Evolutionary conservation across 2,113 vertebrate species (phyloP).

Genomic region (Odocoileus virginianus): DNA sequence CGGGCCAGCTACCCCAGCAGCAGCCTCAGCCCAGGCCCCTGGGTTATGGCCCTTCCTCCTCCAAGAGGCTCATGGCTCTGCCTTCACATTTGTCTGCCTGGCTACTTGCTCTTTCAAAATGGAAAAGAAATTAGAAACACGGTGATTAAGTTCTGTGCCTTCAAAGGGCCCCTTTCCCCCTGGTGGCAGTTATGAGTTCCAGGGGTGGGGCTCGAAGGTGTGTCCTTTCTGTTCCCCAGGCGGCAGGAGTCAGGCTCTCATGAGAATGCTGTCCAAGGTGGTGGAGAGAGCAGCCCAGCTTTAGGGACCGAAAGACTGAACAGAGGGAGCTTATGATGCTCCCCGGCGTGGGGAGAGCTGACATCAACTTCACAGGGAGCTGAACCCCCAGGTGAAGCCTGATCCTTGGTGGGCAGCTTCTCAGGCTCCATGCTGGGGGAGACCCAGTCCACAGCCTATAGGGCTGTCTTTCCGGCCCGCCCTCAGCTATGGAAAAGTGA

Average conservation of each 20-base stretch:
- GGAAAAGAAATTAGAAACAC: not conserved
- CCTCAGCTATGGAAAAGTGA: not conserved
- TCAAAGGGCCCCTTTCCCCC: not conserved
- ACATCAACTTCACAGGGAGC: accelerated
- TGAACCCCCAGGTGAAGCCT: not conserved
- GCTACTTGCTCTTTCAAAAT: not conserved
- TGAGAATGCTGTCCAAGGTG: not conserved
- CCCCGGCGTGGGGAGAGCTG: no score
- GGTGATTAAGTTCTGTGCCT: not conserved
- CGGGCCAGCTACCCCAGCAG: accelerated
- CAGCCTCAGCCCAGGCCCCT: not conserved
- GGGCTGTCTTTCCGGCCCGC: not conserved
- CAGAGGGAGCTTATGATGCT: not conserved
- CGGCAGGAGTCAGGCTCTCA: not conserved
- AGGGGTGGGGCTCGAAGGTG: no score
- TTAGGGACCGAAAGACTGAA: not conserved
- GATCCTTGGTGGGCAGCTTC: not conserved
- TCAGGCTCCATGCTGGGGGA: no score
- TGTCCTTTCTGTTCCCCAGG: not conserved
- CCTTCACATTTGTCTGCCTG: not conserved
- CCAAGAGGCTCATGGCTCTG: not conserved
- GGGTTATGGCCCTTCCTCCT: not conserved
- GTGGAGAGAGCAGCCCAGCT: not conserved
- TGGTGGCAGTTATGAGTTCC: not conserved
- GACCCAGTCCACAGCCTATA: accelerated